These are phyloP conservation scores for Acleris holmiana DNA, from an alignment of 2,888 invertebrate species.

Conservation along the genomic window DNA sequence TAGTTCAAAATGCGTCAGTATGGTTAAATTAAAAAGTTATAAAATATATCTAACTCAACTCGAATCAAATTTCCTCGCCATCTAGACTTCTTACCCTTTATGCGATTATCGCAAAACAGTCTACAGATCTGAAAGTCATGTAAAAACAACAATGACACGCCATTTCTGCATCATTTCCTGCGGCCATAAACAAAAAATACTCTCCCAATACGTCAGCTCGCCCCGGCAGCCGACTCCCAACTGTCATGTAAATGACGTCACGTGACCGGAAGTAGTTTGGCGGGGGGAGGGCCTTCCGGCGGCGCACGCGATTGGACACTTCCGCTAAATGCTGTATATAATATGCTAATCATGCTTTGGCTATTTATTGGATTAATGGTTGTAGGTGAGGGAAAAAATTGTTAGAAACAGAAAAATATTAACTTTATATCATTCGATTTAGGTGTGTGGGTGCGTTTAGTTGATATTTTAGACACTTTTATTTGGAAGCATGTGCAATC, in stretches of 20 bases:
- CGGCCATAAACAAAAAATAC: conserved; percentile 62
- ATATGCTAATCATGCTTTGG: conserved; percentile 82
- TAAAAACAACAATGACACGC: conserved; percentile 32
- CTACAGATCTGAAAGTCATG: not conserved
- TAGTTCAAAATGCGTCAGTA: too few relatives aligned
- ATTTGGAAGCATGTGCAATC: too few relatives aligned
- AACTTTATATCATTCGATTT: not conserved
- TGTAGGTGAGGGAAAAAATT: conserved; percentile 56
- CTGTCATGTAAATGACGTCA: conserved; percentile 83
- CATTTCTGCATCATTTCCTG: conserved; percentile 58
- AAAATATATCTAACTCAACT: too few relatives aligned
- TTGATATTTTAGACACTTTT: too few relatives aligned
- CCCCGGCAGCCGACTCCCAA: conserved; percentile 59
- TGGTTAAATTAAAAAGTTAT: too few relatives aligned
- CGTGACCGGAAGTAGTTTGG: conserved; percentile 82
- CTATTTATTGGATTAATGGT: conserved; percentile 75
- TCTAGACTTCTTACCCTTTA: too few relatives aligned
- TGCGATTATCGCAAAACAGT: conserved; percentile 1
- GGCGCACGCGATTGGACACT: conserved; percentile 82
- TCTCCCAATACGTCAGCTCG: conserved; percentile 61
- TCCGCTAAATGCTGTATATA: conserved; percentile 76
- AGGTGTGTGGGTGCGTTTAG: too few relatives aligned
- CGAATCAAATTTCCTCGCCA: too few relatives aligned
- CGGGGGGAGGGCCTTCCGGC: conserved; percentile 76
- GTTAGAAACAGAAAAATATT: conserved; percentile 14